phyloP scores from a whole-genome alignment of 2,888 invertebrate genomes.

The Uloborus plumipes region DNA sequence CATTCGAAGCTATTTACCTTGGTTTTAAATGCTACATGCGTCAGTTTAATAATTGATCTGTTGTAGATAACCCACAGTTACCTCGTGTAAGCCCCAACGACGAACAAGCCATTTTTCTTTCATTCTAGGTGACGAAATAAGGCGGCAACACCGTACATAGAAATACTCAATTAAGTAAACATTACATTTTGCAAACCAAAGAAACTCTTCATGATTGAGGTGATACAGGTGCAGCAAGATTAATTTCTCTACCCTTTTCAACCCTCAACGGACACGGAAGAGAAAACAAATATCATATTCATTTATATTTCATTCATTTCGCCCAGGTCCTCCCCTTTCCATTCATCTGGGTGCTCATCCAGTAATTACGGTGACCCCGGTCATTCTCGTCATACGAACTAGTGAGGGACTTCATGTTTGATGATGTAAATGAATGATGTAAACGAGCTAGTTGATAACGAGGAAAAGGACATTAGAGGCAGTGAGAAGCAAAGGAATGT shows the following conservation, averaged over 20 bases:
- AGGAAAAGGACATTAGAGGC: too few relatives aligned
- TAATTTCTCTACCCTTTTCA: neutral
- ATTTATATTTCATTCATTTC: slow-evolving; percentile 13
- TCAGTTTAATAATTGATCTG: too few relatives aligned
- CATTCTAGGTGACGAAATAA: slow-evolving; percentile 23
- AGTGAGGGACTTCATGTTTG: neutral
- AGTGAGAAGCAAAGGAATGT: too few relatives aligned
- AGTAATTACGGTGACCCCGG: slow-evolving; percentile 47
- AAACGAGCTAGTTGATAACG: too few relatives aligned
- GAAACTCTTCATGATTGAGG: slow-evolving; percentile 7
- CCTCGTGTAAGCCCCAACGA: too few relatives aligned
- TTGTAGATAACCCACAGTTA: too few relatives aligned
- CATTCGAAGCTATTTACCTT: too few relatives aligned
- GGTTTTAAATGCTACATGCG: too few relatives aligned
- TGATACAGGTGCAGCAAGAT: slow-evolving; percentile 31
- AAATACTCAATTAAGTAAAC: slow-evolving; percentile 37
- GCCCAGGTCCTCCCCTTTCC: slow-evolving; percentile 18
- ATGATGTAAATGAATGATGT: too few relatives aligned
- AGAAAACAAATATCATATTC: slow-evolving; percentile 17
- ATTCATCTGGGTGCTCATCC: slow-evolving; percentile 17
- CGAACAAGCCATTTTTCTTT: too few relatives aligned
- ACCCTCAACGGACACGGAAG: neutral
- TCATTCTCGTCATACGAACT: slow-evolving; percentile 4
- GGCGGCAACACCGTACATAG: slow-evolving; percentile 14
- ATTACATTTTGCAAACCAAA: slow-evolving; percentile 9